Evolutionary conservation across 2,888 invertebrate genomes (phyloP).

Genomic region (Ormyrus pomaceus): DNA sequence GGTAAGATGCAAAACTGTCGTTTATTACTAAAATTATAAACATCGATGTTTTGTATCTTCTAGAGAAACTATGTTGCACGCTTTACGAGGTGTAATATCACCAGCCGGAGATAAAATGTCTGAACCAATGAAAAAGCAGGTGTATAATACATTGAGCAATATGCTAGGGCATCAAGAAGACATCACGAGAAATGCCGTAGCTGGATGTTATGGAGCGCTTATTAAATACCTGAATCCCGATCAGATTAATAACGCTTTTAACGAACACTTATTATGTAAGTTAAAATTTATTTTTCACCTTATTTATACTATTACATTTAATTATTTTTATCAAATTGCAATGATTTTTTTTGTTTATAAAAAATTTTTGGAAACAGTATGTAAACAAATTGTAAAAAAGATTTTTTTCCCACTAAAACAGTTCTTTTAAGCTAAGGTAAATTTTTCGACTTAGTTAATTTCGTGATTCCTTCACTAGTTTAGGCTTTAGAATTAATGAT

Average conservation of each 20-base stretch:
- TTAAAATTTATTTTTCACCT: constrained; percentile 49
- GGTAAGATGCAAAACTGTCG: constrained; percentile 71
- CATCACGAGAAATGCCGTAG: constrained; percentile 86
- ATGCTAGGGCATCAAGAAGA: constrained; percentile 88
- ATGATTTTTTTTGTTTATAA: background rate
- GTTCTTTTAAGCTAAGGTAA: too few species aligned
- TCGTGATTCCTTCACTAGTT: too few species aligned
- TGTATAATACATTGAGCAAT: constrained; percentile 82
- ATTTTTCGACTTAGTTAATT: too few species aligned
- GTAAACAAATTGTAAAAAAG: too few species aligned
- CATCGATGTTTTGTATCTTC: constrained; percentile 42
- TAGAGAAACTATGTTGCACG: constrained; percentile 95
- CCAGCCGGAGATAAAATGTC: constrained; percentile 94
- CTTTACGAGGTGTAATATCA: constrained; percentile 88
- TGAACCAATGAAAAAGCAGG: constrained; percentile 85
- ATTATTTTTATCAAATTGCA: too few species aligned
- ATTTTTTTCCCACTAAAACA: too few species aligned
- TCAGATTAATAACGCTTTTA: constrained; percentile 85
- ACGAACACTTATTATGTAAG: constrained; percentile 85
- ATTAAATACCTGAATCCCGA: constrained; percentile 85
- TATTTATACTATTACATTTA: too few species aligned
- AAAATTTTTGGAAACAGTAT: background rate
- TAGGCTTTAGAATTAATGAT: too few species aligned
- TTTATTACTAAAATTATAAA: constrained; percentile 32
- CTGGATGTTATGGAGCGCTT: constrained; percentile 93